These are phyloP conservation scores for Typhlichthys eigenmanni DNA, from an alignment of 2,797 vertebrate genomes.

Conservation along the genomic window DNA sequence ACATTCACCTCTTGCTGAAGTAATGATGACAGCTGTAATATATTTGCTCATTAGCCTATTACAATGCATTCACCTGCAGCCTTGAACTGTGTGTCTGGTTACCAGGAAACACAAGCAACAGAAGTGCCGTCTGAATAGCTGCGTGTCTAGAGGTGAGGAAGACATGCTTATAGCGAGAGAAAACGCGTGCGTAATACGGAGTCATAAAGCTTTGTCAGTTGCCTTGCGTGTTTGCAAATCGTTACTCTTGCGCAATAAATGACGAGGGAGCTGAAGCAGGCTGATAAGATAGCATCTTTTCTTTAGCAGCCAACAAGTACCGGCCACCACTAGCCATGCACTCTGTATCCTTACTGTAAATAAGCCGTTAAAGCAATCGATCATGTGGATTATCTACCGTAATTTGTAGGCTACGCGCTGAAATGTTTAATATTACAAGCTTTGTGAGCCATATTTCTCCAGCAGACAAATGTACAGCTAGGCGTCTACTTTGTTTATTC, in stretches of 20 bases:
- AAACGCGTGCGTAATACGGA: slow-evolving; percentile 37
- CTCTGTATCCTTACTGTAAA: neutral
- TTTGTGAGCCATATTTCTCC: slow-evolving; percentile 5
- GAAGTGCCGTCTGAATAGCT: neutral
- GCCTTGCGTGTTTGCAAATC: slow-evolving; percentile 59
- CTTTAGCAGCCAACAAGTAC: neutral
- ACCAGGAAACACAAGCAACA: slow-evolving; percentile 53
- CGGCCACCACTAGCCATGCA: neutral
- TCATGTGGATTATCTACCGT: slow-evolving; percentile 32
- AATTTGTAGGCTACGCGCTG: slow-evolving; percentile 23
- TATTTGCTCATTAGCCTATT: slow-evolving; percentile 28
- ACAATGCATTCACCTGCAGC: slow-evolving; percentile 17
- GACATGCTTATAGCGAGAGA: slow-evolving; percentile 43
- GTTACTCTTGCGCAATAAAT: slow-evolving; percentile 53
- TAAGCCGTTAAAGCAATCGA: neutral
- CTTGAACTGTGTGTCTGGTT: slow-evolving; percentile 37
- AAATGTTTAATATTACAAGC: slow-evolving; percentile 26
- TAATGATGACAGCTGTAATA: slow-evolving; percentile 11
- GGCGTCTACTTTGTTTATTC: slow-evolving; percentile 64
- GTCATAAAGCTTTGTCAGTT: slow-evolving; percentile 53
- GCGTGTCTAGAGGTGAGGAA: slow-evolving; percentile 19
- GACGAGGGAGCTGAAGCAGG: slow-evolving; percentile 25
- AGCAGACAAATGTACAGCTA: slow-evolving; percentile 13
- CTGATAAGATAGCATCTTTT: neutral
- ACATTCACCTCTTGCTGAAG: slow-evolving; percentile 20